These are phyloP conservation scores for Scomber colias DNA, from an alignment of 2,113 vertebrate genomes.

Conservation along the genomic window DNA sequence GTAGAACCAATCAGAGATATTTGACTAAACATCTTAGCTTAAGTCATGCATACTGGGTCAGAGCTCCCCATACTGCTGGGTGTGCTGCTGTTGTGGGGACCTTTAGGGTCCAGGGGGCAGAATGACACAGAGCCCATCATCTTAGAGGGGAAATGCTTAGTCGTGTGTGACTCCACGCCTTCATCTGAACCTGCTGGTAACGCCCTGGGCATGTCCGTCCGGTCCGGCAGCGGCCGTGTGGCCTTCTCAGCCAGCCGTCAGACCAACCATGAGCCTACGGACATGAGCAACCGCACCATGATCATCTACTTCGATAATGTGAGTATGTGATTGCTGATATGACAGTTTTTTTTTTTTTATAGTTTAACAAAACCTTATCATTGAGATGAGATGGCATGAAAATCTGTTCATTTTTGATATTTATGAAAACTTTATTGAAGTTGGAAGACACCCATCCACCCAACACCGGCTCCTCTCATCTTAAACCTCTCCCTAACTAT, in stretches of 20 bases:
- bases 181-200: conserved; percentile 82
- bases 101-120: conserved; percentile 73
- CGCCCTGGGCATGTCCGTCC: conserved; percentile 86
- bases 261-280: conserved; percentile 88
- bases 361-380: not conserved
- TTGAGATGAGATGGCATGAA: not conserved
- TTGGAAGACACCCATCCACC: no score
- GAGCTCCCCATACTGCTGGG: conserved; percentile 58
- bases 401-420: not conserved
- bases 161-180: conserved; percentile 88
- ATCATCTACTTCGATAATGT: conserved; percentile 89
- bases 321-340: conserved; percentile 37
- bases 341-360: not conserved
- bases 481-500: not conserved
- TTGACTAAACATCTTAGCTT: conserved; percentile 12
- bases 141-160: conserved; percentile 87
- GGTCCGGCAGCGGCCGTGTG: conserved; percentile 83
- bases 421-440: no score
- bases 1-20: conserved; percentile 28
- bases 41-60: conserved; percentile 63
- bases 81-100: conserved; percentile 71
- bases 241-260: conserved; percentile 87
- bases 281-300: conserved; percentile 89
- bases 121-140: conserved; percentile 89
- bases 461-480: no score